Conservation (phyloP, 2,888 invertebrate genomes). For the Omphaloscelis lunosa region DNA sequence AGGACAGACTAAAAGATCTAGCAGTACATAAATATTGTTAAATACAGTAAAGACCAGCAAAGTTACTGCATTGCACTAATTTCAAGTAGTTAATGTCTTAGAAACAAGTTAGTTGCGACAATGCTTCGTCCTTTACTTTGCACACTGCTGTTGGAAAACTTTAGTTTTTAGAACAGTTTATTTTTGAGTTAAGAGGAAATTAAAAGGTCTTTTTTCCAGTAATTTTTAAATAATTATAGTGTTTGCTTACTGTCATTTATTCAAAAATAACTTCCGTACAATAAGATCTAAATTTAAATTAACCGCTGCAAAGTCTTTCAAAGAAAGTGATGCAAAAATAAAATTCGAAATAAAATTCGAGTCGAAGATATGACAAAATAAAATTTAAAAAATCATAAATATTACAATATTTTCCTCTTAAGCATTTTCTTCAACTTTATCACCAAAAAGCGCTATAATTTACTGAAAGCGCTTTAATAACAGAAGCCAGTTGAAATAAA, state of each 20-base stretch:
- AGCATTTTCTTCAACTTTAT: not conserved
- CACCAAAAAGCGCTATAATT: conserved; percentile 65
- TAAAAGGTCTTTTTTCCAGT: not conserved
- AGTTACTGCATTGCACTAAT: conserved; percentile 35
- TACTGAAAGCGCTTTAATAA: conserved; percentile 66
- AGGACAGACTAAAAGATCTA: not conserved
- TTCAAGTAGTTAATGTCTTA: conserved; percentile 50
- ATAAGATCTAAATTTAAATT: not conserved
- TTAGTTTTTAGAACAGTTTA: conserved; percentile 13
- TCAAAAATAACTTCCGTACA: not conserved
- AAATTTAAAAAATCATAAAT: not conserved
- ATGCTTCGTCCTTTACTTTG: conserved; percentile 39
- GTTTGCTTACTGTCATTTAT: not conserved
- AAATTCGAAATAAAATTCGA: not conserved
- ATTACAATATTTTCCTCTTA: not conserved
- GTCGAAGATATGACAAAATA: not conserved
- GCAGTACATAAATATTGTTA: conserved; percentile 14
- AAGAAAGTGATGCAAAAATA: not conserved
- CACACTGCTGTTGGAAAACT: conserved; percentile 36
- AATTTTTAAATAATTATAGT: too few relatives aligned
- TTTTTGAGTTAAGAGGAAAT: not conserved
- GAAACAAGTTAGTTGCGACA: conserved; percentile 55
- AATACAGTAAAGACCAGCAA: not conserved
- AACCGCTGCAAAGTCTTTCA: not conserved
- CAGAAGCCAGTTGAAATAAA: conserved; percentile 80